A percentile compares a stretch with the other conserved stretches of the same genome.
Conservation (phyloP, 2,888 invertebrate genomes). For the Slavum lentiscoides region DNA sequence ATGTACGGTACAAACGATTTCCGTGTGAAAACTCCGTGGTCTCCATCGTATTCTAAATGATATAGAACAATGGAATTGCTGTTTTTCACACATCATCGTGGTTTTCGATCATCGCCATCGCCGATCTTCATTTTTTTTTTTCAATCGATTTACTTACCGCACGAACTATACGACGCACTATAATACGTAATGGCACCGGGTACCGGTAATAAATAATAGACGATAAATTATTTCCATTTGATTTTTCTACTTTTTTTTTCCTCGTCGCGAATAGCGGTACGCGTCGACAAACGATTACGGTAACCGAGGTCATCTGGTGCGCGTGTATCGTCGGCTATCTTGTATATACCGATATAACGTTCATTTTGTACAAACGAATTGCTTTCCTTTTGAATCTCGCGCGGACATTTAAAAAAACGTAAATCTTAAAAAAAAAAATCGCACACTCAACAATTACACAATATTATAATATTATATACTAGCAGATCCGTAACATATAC, state of each 20-base stretch:
- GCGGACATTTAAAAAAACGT: no score
- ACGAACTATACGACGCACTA: no score
- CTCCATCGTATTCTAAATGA: no score
- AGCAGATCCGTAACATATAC: no score
- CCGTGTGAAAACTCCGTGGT: not conserved
- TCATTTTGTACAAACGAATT: not conserved
- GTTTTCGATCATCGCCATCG: no score
- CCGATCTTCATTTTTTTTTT: no score
- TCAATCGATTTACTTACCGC: no score
- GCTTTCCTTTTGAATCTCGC: not conserved
- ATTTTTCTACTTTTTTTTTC: not conserved
- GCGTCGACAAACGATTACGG: not conserved
- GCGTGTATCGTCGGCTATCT: not conserved
- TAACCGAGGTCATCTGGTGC: slow-evolving; percentile 35
- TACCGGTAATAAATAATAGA: not conserved
- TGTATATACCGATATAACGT: not conserved
- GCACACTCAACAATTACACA: no score
- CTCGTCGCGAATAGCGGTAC: not conserved
- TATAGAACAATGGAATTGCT: slow-evolving; percentile 15
- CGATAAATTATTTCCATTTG: not conserved
- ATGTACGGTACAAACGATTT: not conserved
- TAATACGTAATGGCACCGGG: not conserved
- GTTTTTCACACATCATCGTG: not conserved
- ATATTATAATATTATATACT: no score
- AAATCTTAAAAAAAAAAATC: no score